Evolutionary conservation across 1,140 invertebrate genomes (phyloP).

Genomic region (Maconellicoccus hirsutus): DNA sequence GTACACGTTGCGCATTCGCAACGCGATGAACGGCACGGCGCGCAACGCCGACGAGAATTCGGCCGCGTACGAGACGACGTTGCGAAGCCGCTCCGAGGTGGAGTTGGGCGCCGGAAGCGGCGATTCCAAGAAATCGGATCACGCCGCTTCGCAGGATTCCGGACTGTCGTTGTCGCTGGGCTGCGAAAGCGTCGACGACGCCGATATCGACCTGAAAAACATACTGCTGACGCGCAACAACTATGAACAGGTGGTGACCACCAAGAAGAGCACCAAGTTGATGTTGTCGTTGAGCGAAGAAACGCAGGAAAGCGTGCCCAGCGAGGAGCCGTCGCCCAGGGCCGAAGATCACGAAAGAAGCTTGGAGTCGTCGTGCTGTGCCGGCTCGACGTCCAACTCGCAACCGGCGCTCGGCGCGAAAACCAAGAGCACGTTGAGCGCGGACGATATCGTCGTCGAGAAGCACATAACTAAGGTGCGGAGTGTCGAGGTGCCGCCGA

Average conservation of each 20-base stretch:
- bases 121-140: conserved; percentile 25
- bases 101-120: not conserved
- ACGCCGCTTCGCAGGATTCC: conserved; percentile 35
- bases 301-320: conserved; percentile 27
- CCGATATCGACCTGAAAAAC: conserved; percentile 22
- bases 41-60: conserved; percentile 35
- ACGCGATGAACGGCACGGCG: conserved; percentile 68
- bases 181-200: conserved; percentile 24
- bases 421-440: not conserved
- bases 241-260: conserved; percentile 25
- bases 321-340: not conserved
- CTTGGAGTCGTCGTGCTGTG: not conserved
- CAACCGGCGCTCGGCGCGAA: not conserved
- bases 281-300: conserved; percentile 32
- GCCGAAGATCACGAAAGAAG: not conserved
- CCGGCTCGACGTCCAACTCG: too few relatives aligned
- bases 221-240: conserved; percentile 23
- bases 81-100: conserved; percentile 15
- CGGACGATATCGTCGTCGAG: not conserved
- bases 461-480: conserved; percentile 15
- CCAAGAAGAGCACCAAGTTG: conserved; percentile 25
- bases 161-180: conserved; percentile 30
- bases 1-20: conserved; percentile 66
- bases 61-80: conserved; percentile 14
- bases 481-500: conserved; percentile 12